Percentiles rank a stretch among this genome's conserved stretches.
These are phyloP conservation scores for Amaurobius ferox DNA, from an alignment of 2,888 invertebrate species.

Conservation along the genomic window DNA sequence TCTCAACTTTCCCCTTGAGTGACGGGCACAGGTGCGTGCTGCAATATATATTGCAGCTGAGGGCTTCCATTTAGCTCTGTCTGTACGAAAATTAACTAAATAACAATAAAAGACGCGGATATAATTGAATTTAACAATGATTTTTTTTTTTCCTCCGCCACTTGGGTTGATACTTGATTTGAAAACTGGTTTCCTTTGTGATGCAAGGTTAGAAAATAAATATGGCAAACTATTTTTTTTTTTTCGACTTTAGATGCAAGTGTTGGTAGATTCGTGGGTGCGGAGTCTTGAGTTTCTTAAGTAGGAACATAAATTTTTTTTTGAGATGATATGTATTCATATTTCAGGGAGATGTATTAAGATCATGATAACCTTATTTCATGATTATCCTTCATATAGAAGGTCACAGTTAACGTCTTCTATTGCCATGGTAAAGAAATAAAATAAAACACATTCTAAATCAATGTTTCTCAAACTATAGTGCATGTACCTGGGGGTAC, in stretches of 20 bases:
- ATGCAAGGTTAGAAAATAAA: constrained; percentile 47
- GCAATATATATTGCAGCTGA: constrained; percentile 12
- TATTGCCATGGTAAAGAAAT: no score
- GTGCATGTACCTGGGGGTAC: no score
- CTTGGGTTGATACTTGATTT: constrained; percentile 28
- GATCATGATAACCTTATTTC: no score
- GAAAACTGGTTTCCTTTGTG: constrained; percentile 48
- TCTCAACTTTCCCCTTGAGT: constrained; percentile 23
- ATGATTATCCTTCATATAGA: no score
- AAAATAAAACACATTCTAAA: no score
- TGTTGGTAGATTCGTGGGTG: constrained; percentile 4
- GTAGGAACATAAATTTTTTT: no score
- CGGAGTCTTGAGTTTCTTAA: no score
- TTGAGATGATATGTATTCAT: no score
- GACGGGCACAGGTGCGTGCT: constrained; percentile 54
- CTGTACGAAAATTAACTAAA: constrained; percentile 56
- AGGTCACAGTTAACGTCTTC: no score
- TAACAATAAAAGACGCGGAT: constrained; percentile 36
- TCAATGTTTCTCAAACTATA: no score
- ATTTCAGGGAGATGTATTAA: no score
- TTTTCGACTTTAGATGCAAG: constrained; percentile 11
- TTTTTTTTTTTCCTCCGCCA: constrained; percentile 3
- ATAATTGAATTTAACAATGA: constrained; percentile 70
- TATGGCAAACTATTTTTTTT: constrained; percentile 14
- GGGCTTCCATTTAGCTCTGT: constrained; percentile 37